These are phyloP conservation scores for Lepidothrix coronata DNA, from an alignment of 2,113 vertebrate genomes.

Conservation along the genomic window DNA sequence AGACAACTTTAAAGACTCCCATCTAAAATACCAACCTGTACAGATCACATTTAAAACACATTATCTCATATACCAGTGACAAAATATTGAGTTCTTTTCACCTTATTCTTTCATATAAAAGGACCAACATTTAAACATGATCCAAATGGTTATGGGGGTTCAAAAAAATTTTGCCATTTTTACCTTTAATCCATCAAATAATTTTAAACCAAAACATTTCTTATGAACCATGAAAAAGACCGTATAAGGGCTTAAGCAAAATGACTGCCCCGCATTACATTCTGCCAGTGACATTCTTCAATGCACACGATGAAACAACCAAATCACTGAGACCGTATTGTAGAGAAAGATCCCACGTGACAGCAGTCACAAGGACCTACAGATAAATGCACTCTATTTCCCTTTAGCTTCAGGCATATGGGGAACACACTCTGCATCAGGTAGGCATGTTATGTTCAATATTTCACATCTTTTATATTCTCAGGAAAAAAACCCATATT, in stretches of 20 bases:
- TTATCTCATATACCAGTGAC: slow-evolving; percentile 51
- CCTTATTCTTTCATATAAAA: slow-evolving; percentile 56
- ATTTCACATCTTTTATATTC: background rate
- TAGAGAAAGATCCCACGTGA: background rate
- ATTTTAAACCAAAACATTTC: background rate
- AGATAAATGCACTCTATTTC: background rate
- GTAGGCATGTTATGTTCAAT: background rate
- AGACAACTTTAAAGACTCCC: slow-evolving; percentile 49
- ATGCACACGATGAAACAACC: background rate
- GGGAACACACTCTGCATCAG: background rate
- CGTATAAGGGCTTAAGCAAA: background rate
- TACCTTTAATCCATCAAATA: slow-evolving; percentile 2
- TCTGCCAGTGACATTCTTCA: background rate
- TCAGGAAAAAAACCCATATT: background rate
- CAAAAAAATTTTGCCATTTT: background rate
- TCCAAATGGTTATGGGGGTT: background rate
- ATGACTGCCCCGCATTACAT: background rate
- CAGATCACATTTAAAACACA: slow-evolving; percentile 52
- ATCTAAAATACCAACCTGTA: slow-evolving; percentile 57
- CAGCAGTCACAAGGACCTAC: background rate
- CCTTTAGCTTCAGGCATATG: background rate
- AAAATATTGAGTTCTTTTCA: slow-evolving; percentile 62
- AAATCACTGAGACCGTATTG: background rate
- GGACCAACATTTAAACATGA: slow-evolving; percentile 26
- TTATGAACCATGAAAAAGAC: background rate